These are phyloP conservation scores for Coregonus sp. DNA, from an alignment of 2,797 vertebrate species.

Conservation along the genomic window DNA sequence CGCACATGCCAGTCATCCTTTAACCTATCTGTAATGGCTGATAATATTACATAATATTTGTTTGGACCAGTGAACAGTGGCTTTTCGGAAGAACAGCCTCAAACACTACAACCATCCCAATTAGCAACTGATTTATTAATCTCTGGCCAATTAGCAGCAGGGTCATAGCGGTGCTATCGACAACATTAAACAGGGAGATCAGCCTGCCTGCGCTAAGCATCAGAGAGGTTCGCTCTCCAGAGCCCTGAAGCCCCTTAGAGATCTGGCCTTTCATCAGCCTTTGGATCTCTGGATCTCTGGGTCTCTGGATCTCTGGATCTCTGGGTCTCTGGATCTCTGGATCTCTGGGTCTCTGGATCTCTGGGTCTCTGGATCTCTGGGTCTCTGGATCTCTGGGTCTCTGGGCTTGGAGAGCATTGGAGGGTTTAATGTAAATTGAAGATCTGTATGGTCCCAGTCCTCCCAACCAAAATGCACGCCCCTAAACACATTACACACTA, in stretches of 20 bases:
- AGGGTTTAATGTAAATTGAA: slow-evolving; percentile 56
- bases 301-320: too few relatives aligned
- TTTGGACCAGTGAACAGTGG: too few relatives aligned
- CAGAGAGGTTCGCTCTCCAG: slow-evolving; percentile 15
- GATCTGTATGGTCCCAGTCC: neutral
- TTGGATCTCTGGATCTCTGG: slow-evolving; percentile 42
- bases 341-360: too few relatives aligned
- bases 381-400: slow-evolving; percentile 4
- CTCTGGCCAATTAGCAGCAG: slow-evolving; percentile 47
- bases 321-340: slow-evolving; percentile 45
- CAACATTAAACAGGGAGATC: slow-evolving; percentile 33
- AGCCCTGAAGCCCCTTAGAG: slow-evolving; percentile 40
- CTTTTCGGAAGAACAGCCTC: too few relatives aligned
- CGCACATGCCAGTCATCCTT: too few relatives aligned
- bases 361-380: too few relatives aligned
- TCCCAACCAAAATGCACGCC: slow-evolving; percentile 21
- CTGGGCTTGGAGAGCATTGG: slow-evolving; percentile 59
- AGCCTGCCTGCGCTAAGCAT: neutral
- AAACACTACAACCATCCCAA: slow-evolving; percentile 7
- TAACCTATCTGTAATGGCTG: too few relatives aligned
- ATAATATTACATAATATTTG: too few relatives aligned
- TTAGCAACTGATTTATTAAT: slow-evolving; percentile 49
- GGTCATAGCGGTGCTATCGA: slow-evolving; percentile 61
- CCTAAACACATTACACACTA: slow-evolving; percentile 23
- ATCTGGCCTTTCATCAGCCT: slow-evolving; percentile 46